A percentile compares a stretch with the other conserved stretches of the same genome.
Evolutionary conservation across 2,113 vertebrate species (phyloP).

Genomic region (Pao palembangensis): DNA sequence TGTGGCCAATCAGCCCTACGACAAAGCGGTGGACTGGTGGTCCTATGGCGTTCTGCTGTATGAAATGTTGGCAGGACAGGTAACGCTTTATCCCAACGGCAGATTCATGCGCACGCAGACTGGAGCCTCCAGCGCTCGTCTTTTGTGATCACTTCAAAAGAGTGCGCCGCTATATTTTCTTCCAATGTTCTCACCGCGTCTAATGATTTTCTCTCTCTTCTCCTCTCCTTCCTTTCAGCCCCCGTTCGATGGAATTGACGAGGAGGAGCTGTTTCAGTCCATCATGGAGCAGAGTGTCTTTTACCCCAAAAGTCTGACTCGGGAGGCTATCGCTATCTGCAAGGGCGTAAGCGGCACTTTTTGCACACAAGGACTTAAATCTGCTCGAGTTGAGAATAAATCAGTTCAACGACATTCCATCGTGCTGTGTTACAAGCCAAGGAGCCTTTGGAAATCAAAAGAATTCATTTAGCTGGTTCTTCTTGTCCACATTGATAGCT

Average conservation of each 20-base stretch:
- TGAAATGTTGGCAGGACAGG: conserved; percentile 91
- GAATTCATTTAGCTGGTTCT: too few relatives aligned
- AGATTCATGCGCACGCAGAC: too few relatives aligned
- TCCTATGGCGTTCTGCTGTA: conserved; percentile 89
- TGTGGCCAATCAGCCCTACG: conserved; percentile 88
- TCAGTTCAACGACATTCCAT: neutral
- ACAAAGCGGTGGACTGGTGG: conserved; percentile 92
- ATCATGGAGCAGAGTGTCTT: conserved; percentile 89
- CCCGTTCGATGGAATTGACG: conserved; percentile 87
- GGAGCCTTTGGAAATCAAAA: too few relatives aligned
- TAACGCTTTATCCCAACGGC: conserved; percentile 49
- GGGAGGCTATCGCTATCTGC: conserved; percentile 88
- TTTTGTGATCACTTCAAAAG: conserved; percentile 37
- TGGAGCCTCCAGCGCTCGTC: conserved; percentile 12
- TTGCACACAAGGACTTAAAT: neutral
- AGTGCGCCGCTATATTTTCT: conserved; percentile 24
- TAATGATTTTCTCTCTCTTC: neutral
- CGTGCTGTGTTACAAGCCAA: too few relatives aligned
- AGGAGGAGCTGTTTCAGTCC: conserved; percentile 90
- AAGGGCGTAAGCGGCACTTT: conserved; percentile 79
- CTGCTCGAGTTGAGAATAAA: conserved; percentile 1
- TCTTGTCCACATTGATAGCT: too few relatives aligned
- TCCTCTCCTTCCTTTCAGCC: conserved; percentile 66
- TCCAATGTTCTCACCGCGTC: conserved; percentile 17
- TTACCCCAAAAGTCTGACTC: conserved; percentile 86